A percentile compares a stretch with the other conserved stretches of the same genome.
These are phyloP conservation scores for Drosophila subquinaria DNA, from an alignment of 2,888 invertebrate species.

Conservation along the genomic window DNA sequence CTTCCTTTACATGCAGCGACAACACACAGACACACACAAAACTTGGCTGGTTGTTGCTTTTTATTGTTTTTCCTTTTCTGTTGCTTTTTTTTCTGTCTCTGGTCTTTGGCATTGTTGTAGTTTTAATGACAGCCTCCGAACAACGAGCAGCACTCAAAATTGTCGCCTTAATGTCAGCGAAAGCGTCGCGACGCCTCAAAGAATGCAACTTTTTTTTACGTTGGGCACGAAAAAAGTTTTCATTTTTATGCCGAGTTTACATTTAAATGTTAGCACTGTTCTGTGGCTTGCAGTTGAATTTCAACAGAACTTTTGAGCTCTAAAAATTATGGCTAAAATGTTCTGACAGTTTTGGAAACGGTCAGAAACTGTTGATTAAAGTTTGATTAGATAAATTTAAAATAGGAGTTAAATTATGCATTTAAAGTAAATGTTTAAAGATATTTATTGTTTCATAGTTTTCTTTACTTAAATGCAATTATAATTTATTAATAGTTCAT, in stretches of 20 bases:
- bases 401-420: too few species aligned
- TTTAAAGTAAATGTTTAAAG: too few species aligned
- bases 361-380: neutral
- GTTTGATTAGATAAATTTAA: too few species aligned
- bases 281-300: conserved; percentile 24
- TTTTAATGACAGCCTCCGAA: conserved; percentile 70
- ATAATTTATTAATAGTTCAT: too few species aligned
- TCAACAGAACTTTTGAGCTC: conserved; percentile 12
- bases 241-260: conserved; percentile 32
- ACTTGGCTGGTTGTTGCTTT: conserved; percentile 38
- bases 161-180: conserved; percentile 71
- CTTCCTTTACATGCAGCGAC: conserved; percentile 48
- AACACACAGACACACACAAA: conserved; percentile 2
- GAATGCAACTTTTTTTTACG: conserved; percentile 50
- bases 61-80: conserved; percentile 68
- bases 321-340: conserved; percentile 26
- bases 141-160: conserved; percentile 53
- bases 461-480: too few species aligned
- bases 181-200: conserved; percentile 56
- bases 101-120: conserved; percentile 59
- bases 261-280: conserved; percentile 32
- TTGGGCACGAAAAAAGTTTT: conserved; percentile 34
- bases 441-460: too few species aligned
- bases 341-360: conserved; percentile 30
- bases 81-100: conserved; percentile 32